Evolutionary conservation across 2,113 vertebrate species (phyloP).

Genomic region (Marmota monax): DNA sequence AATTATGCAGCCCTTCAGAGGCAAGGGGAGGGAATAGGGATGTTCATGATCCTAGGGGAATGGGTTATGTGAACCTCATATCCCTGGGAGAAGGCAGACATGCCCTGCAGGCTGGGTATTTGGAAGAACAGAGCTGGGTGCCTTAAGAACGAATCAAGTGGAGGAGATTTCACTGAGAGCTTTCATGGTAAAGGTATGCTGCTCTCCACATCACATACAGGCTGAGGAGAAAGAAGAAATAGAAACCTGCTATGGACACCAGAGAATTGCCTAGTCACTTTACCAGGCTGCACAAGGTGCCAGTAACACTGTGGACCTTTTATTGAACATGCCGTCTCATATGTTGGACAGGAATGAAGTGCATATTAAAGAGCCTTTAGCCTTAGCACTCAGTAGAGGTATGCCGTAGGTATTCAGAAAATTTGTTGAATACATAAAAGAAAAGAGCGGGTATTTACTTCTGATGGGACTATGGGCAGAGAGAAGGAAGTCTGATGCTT

Average conservation of each 20-base stretch:
- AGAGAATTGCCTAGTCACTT: too few species aligned
- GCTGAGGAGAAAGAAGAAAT: not conserved
- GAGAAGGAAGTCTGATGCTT: not conserved
- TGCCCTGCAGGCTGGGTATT: not conserved
- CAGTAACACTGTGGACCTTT: not conserved
- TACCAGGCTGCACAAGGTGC: fast-evolving
- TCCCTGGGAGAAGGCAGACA: not conserved
- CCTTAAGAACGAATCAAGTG: too few species aligned
- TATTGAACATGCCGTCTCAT: not conserved
- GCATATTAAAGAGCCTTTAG: not conserved
- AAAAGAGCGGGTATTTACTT: not conserved
- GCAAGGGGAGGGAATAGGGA: not conserved
- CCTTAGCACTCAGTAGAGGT: fast-evolving
- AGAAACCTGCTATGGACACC: fast-evolving
- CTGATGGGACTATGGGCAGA: not conserved
- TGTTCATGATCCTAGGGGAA: not conserved
- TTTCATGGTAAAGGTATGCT: fast-evolving
- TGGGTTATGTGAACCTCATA: not conserved
- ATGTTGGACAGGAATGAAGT: not conserved
- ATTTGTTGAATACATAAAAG: too few species aligned
- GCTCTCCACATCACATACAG: not conserved
- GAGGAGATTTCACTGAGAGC: not conserved
- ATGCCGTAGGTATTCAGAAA: not conserved
- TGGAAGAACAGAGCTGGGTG: not conserved
- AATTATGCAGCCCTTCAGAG: not conserved